Evolutionary conservation across 2,113 vertebrate genomes (phyloP), one percentile per base, ranked within the genome.

Genomic region (Poecile atricapillus): DNA sequence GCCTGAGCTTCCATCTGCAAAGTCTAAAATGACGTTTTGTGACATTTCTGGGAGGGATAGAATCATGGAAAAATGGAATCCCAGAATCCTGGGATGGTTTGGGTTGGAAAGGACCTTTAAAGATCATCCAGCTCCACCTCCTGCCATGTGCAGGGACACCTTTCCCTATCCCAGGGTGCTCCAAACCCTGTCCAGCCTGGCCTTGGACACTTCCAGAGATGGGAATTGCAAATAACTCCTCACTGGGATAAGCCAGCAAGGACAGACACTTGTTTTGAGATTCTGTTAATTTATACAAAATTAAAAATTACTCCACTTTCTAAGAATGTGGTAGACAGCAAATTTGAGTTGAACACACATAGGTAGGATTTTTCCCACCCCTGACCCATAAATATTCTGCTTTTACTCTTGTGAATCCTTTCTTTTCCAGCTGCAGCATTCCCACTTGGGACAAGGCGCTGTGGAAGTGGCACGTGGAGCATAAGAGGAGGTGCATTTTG

Each of bases 51-150:
- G 25, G n/a, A n/a, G 47, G 23, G 41, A 9, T 0, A 8, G 24
- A 47, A 41, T 9, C 0, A 1, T 17, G 47, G n/a, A 9, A 24
- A 39, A 58, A 18, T 5, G 12, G 73, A 37, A 70, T 30, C n/a
- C 20, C 15, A 13, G 23, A 55, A 23, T 33, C 27, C 62, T n/a
- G 43, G 50, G 1, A 12, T 4, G 44, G 27, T 44, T 27, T 68
- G 37, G 31, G 33, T 8, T 52, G 63, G 53, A 60, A 52, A 33
- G 21, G 22, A 27, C 9, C 14, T 33, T 33, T 18, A 27, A 46
- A 52, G 2, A 1, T 0, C 27, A 15, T 7, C 63, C 21, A 14
- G 3, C 5, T 0, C 17, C 53, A 27, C 8, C 21, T 19, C 24
- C 56, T 71, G 65, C 47, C 30, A 11, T 15, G 75, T 39, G 65